Evolutionary conservation across 2,888 invertebrate genomes (phyloP), one percentile per base, ranked within the genome.

Genomic region (Aphodius sticticus): DNA sequence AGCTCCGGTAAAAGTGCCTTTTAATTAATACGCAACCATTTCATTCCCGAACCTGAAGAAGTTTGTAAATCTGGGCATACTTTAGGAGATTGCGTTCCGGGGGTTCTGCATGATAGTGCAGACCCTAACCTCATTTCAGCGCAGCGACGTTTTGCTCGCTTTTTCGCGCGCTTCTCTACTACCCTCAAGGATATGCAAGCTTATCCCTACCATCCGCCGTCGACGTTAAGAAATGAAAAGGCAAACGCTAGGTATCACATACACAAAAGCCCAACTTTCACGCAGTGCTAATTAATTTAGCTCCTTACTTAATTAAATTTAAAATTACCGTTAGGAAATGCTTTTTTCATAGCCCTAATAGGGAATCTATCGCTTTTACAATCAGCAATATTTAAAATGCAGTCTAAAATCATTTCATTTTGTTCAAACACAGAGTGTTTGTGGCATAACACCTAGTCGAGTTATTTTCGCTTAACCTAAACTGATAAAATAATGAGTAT

Each of bases 51-150:
- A 53, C 53, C 53, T 53, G 53, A 53, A 53, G 53, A 53, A 53
- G 53, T 53, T 53, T 53, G 53, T 53, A 53, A 53, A 53, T 53
- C 53, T 53, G 53, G 53, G 53, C 53, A 53, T 53, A 53, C 53
- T 53, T 53, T 53, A 53, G 53, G 53, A 53, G 53, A 53, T 53
- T 53, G 53, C 53, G 53, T 53, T 53, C 53, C 7, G 53, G 53
- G 53, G 53, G 53, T 53, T 53, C 53, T 53, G 53, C 53, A 53
- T 53, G 53, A 53, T 53, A 53, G 53, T 53, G 53, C 53, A 53
- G 12, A 53, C 53, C 53, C 53, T 53, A 53, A 53, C 53, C 53
- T 53, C 53, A 53, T 53, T 53, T 53, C 53, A 53, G 53, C 53
- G 53, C 53, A 53, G 9, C 53, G 53, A 53, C 12, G 53, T 53